Evolutionary conservation across 2,797 vertebrate genomes (phyloP), one percentile per base, ranked within the genome.

Genomic region (Neostethus bicornis): DNA sequence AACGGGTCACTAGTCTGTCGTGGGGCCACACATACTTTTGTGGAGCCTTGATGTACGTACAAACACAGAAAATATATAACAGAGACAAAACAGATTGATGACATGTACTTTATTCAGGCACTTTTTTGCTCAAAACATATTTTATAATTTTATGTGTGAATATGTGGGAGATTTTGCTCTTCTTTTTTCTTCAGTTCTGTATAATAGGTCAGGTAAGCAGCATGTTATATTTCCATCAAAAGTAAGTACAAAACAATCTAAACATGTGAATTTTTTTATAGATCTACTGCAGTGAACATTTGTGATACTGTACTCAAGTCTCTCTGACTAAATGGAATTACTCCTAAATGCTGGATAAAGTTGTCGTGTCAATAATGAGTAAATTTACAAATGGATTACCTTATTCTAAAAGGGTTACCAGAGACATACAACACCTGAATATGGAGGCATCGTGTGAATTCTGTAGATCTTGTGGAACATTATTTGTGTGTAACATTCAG

Each of bases 61-160:
- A n/a, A n/a, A n/a, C n/a, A n/a, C n/a, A n/a, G n/a, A n/a, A n/a
- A n/a, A n/a, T n/a, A 70, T 21, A 73, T 17, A 16, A 71, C 37
- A 52, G 16, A 83, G 43, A 34, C 45, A 32, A n/a, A n/a, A 50
- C 29, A 54, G 35, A 20, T 19, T 64, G 56, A 83, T 85, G 73
- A 80, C 70, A 83, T 86, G 81, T 76, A 87, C 80, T 93, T 92
- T 91, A 91, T 88, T 92, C 73, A 91, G 90, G 89, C 89, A 91
- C 91, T 91, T 89, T n/a, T 80, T 90, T 79, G 57, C 85, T 85
- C 77, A 68, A 75, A 84, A 84, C 72, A 81, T 76, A 66, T 75
- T 55, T 80, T 42, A 64, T 35, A 68, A 80, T 46, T 49, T 54
- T 68, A 72, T 49, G 63, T 48, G 47, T 58, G 66, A 72, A 74